phyloP scores from a whole-genome alignment of 2,797 vertebrate genomes.

The Chaenodraco wilsoni region DNA sequence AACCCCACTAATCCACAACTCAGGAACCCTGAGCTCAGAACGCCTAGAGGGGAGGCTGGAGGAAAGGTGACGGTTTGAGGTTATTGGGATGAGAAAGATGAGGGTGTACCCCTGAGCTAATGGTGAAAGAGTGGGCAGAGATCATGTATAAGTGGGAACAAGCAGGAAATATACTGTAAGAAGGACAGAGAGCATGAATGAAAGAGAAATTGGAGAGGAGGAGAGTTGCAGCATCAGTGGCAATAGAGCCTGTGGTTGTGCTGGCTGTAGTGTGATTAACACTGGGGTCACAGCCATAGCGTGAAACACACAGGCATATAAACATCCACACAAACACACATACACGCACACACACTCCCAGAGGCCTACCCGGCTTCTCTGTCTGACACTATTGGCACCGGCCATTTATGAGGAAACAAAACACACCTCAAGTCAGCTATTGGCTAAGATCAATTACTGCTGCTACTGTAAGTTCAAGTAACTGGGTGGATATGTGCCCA shows the following conservation, averaged over 20 bases:
- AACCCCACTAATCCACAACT: slow-evolving; percentile 27
- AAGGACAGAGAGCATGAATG: slow-evolving; percentile 46
- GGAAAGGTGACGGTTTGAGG: slow-evolving; percentile 54
- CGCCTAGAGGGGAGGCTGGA: slow-evolving; percentile 32
- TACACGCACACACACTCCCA: slow-evolving; percentile 30
- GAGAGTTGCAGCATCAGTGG: slow-evolving; percentile 41
- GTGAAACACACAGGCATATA: slow-evolving; percentile 58
- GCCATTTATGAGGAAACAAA: slow-evolving; percentile 73
- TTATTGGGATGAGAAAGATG: slow-evolving; percentile 39
- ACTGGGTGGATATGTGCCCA: slow-evolving; percentile 47
- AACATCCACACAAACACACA: slow-evolving; percentile 20
- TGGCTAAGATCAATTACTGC: slow-evolving; percentile 59
- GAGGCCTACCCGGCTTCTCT: slow-evolving; percentile 56
- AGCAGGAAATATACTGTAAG: slow-evolving; percentile 22
- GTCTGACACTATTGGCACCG: slow-evolving; percentile 65
- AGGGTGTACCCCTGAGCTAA: slow-evolving; percentile 49
- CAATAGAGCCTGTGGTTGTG: slow-evolving; percentile 67
- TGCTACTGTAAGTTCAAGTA: slow-evolving; percentile 61
- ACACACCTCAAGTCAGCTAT: slow-evolving; percentile 62
- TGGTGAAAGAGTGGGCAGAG: slow-evolving; percentile 34
- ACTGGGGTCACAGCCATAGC: slow-evolving; percentile 75
- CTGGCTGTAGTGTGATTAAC: slow-evolving; percentile 77
- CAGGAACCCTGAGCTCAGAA: slow-evolving; percentile 18
- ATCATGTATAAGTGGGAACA: slow-evolving; percentile 36
- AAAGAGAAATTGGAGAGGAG: slow-evolving; percentile 31